Evolutionary conservation across 2,113 vertebrate genomes (phyloP), one percentile per base, ranked within the genome.

Genomic region (Vimba vimba): DNA sequence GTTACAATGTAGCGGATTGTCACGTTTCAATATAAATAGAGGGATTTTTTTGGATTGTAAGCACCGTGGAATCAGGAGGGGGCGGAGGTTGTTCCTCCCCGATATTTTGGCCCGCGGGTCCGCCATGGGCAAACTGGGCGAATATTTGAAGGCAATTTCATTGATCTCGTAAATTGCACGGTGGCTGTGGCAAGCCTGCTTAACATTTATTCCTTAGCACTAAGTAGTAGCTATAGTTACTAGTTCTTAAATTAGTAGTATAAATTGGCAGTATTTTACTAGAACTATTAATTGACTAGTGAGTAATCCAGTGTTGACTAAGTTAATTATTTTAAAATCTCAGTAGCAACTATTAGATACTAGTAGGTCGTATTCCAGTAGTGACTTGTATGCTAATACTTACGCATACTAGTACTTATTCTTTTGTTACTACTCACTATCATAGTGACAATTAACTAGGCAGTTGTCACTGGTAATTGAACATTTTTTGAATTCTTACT

Each of bases 91-190:
- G n/a, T 82, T 84, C 50, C 73, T 39, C 33, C 80, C 78, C 60
- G 68, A 82, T 78, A 78, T 78, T 59, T 82, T 45, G 21, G 60
- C 79, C 73, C 21, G 43, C 25, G 39, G 79, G 79, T 81, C 79
- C 9, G 79, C 59, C 59, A 81, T 66, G 59, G 39, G 59, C 59
- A 39, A 45, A 45, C 55, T 43, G 55, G 55, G 19, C 57, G 77
- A 59, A 62, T 47, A 30, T 81, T 47, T 66, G 59, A 64, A 19
- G 7, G 59, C 17, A 8, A 27, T 71, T 71, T 80, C 57, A 62
- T 30, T 82, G 59, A 33, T 39, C 68, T 57, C n/a, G 81, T 77
- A 68, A 79, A 59, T 50, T 79, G 84, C 81, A 81, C 57, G 74
- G 11, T 45, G 60, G 45, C 55, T 66, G 52, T 73, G 69, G 47